Evolutionary conservation across 2,888 invertebrate species (phyloP).

Genomic region (Pheosia tremula): DNA sequence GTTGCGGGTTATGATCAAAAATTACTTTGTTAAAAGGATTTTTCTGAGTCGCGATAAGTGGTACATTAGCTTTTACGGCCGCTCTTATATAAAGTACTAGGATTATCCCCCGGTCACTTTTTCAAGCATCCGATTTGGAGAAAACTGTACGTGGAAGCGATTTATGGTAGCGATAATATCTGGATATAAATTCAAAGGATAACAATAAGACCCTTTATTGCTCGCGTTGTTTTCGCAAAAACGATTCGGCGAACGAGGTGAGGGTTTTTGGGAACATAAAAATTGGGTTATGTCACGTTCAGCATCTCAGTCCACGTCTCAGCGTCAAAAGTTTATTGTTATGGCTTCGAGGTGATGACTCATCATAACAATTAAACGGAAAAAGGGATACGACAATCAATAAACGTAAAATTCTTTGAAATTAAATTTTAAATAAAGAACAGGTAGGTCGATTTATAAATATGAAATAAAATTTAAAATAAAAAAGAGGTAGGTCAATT

Average conservation of each 20-base stretch:
- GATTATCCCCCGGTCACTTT: constrained; percentile 68
- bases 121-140: constrained; percentile 68
- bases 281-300: constrained; percentile 72
- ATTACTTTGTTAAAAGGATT: constrained; percentile 27
- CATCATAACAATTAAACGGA: constrained; percentile 4
- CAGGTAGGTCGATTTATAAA: too few species aligned
- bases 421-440: too few species aligned
- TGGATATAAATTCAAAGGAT: constrained; percentile 83
- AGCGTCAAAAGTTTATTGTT: constrained; percentile 60
- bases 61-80: constrained; percentile 51
- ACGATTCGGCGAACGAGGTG: constrained; percentile 71
- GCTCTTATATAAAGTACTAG: constrained; percentile 50
- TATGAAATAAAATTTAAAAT: neutral
- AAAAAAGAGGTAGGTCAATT: neutral
- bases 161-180: constrained; percentile 81
- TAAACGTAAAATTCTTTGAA: neutral
- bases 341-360: constrained; percentile 43
- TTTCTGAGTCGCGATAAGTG: constrained; percentile 34
- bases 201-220: constrained; percentile 83
- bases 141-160: constrained; percentile 72
- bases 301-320: constrained; percentile 64
- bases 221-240: constrained; percentile 80
- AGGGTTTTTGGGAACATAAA: constrained; percentile 70
- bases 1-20: constrained; percentile 35
- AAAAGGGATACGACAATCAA: neutral